Percentiles rank a stretch among this genome's conserved stretches.
These are phyloP conservation scores for Enteromius mattozi DNA, from an alignment of 2,797 vertebrate species.

Conservation along the genomic window DNA sequence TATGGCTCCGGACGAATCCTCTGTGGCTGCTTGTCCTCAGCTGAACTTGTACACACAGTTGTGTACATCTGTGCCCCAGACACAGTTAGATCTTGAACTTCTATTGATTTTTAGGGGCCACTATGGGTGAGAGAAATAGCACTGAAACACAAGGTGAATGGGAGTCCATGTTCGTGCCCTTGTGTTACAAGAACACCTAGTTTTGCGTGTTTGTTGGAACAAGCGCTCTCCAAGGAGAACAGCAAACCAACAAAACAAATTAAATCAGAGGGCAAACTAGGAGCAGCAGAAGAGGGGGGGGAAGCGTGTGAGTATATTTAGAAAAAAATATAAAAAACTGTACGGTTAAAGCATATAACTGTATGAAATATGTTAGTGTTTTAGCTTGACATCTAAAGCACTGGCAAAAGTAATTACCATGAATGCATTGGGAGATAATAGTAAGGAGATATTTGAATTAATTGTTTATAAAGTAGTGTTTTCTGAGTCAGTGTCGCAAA, in stretches of 20 bases:
- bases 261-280: constrained; percentile 42
- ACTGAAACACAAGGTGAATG: constrained; percentile 59
- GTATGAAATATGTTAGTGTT: not conserved
- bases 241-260: constrained; percentile 50
- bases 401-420: too few relatives aligned
- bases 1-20: constrained; percentile 59
- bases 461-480: too few relatives aligned
- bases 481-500: too few relatives aligned
- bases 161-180: constrained; percentile 58
- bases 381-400: not conserved
- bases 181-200: constrained; percentile 60
- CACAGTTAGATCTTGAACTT: constrained; percentile 63
- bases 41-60: constrained; percentile 69
- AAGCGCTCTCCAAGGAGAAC: constrained; percentile 53
- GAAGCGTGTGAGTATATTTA: not conserved
- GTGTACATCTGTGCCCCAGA: constrained; percentile 64
- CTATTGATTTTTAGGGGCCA: constrained; percentile 69
- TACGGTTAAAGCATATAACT: not conserved
- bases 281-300: not conserved
- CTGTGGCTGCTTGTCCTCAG: constrained; percentile 60
- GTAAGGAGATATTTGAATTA: too few relatives aligned
- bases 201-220: constrained; percentile 54
- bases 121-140: constrained; percentile 64
- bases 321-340: not conserved
- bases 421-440: too few relatives aligned